Conservation (phyloP, 92 coral and sea anemone genomes). For the Paragorgia papillata region DNA sequence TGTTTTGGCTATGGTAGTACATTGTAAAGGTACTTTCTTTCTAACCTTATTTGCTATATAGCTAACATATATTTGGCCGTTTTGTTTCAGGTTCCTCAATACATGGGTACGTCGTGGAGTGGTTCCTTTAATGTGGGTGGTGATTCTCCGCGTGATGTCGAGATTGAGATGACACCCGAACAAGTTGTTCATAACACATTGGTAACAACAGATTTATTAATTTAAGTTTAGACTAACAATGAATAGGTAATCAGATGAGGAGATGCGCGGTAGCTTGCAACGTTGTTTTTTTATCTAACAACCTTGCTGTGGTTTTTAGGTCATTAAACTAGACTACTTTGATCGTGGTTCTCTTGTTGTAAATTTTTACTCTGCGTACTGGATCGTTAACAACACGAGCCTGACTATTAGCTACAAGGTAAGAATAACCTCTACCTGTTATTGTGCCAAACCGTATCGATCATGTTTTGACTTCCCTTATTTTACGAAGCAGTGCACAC, state of each 20-base stretch:
- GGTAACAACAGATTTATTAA: constrained; percentile 16
- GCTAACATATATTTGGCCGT: background rate
- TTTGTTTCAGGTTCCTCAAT: constrained; percentile 15
- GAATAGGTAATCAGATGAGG: too few species aligned
- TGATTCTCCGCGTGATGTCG: constrained; percentile 2
- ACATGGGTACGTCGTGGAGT: constrained; percentile 37
- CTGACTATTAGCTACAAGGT: constrained; percentile 85
- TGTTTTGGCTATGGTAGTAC: too few species aligned
- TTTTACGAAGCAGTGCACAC: too few species aligned
- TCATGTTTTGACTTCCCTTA: too few species aligned
- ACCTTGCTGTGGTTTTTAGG: background rate
- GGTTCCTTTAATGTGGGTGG: constrained; percentile 36
- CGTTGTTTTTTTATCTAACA: background rate
- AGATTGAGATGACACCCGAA: constrained; percentile 24
- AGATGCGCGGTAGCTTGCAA: constrained; percentile 8
- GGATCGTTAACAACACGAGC: constrained; percentile 93
- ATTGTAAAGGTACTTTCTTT: too few species aligned
- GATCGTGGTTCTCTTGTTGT: constrained; percentile 45
- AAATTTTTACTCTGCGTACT: constrained; percentile 81
- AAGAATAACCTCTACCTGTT: constrained; percentile 3
- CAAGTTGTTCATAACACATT: constrained; percentile 18
- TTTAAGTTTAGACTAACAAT: too few species aligned
- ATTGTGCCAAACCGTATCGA: too few species aligned
- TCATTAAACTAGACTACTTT: constrained; percentile 14
- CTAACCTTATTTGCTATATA: too few species aligned